phyloP scores from a whole-genome alignment of 1,140 invertebrate species.

The Periplaneta americana region DNA sequence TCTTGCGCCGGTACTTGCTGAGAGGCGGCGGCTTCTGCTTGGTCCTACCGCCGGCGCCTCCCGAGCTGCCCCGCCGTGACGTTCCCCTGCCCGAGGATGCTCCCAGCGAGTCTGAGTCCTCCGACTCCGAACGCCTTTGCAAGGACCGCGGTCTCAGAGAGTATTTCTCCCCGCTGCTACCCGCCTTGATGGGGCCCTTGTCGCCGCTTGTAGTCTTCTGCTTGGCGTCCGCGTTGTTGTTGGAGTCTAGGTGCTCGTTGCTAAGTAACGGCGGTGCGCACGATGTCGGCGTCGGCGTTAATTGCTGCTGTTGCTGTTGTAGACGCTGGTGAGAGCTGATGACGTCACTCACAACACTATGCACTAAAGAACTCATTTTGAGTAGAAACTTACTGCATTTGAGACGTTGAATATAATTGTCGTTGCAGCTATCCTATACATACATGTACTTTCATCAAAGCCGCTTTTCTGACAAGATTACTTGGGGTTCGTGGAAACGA shows the following conservation, averaged over 20 bases:
- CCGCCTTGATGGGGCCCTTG: background rate
- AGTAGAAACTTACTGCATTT: too few species aligned
- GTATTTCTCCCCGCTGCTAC: background rate
- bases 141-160: background rate
- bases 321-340: background rate
- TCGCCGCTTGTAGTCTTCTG: background rate
- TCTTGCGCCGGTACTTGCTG: conserved; percentile 83
- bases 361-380: background rate
- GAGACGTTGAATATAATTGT: too few species aligned
- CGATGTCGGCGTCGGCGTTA: background rate
- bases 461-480: too few species aligned
- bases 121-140: background rate
- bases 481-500: too few species aligned
- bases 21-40: conserved; percentile 67
- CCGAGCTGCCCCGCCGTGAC: background rate
- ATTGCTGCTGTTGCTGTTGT: background rate
- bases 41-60: background rate
- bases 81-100: background rate
- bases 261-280: background rate
- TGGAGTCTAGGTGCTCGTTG: background rate
- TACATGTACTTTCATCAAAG: too few species aligned
- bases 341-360: background rate
- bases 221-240: background rate
- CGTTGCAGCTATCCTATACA: too few species aligned
- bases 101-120: background rate